Percentiles rank a stretch among this genome's conserved stretches.
Conservation (phyloP, 2,797 vertebrate species). For the Parauchenoglanis ngamensis region DNA sequence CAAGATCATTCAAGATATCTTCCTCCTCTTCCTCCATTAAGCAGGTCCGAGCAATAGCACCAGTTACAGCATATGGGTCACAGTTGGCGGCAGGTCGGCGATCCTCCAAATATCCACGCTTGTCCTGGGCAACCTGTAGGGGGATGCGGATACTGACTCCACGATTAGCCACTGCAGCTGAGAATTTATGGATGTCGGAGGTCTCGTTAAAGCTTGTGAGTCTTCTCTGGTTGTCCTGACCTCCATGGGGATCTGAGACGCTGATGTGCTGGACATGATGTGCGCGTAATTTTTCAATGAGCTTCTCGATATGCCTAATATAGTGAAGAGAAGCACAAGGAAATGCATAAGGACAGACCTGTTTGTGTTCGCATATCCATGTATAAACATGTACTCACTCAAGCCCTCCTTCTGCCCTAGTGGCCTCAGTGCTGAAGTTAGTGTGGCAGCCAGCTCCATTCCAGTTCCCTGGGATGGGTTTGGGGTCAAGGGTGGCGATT, state of each 20-base stretch:
- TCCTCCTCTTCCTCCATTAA: slow-evolving; percentile 68
- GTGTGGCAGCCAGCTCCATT: slow-evolving; percentile 86
- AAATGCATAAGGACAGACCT: neutral
- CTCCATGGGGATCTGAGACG: slow-evolving; percentile 77
- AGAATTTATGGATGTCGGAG: slow-evolving; percentile 80
- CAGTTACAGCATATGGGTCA: slow-evolving; percentile 82
- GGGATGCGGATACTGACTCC: slow-evolving; percentile 85
- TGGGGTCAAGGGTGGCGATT: slow-evolving; percentile 83
- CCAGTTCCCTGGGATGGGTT: slow-evolving; percentile 84
- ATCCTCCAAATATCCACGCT: slow-evolving; percentile 85
- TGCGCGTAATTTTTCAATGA: slow-evolving; percentile 79
- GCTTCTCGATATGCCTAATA: slow-evolving; percentile 78
- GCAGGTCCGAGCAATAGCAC: slow-evolving; percentile 76
- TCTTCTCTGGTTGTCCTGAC: slow-evolving; percentile 82
- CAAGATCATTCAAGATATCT: slow-evolving; percentile 35
- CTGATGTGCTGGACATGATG: slow-evolving; percentile 79
- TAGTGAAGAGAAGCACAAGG: neutral
- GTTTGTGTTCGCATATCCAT: neutral
- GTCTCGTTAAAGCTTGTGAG: slow-evolving; percentile 84
- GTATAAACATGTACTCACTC: slow-evolving; percentile 71
- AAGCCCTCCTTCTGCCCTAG: slow-evolving; percentile 80
- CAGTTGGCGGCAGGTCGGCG: slow-evolving; percentile 87
- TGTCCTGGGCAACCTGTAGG: slow-evolving; percentile 77
- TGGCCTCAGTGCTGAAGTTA: slow-evolving; percentile 84
- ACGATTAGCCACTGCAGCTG: slow-evolving; percentile 78